Base-by-base conservation (phyloP, 1,140 invertebrate species). In the Drosophila ohnishii region DNA sequence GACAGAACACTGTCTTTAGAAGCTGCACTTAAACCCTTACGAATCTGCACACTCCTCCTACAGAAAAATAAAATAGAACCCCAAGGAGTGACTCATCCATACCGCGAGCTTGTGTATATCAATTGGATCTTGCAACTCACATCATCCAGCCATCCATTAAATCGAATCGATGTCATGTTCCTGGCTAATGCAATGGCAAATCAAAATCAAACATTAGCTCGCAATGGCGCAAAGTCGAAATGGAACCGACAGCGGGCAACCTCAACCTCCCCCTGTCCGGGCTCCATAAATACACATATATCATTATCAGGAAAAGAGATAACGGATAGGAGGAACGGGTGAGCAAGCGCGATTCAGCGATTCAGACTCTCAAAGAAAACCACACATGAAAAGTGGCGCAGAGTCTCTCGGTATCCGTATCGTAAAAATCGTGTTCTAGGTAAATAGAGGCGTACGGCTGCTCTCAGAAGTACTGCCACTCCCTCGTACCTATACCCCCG, bases 231-330 rank as follows among this genome's bases (percentile, higher is more conserved):
- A 82, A 82, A 80, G 80, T 84, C 80, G 62, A 84, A 80, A 60
- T 66, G 67, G 56, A 19, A 59, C 42, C 56, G n/a, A 47, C n/a
- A 42, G 40, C 19, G 40, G 51, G 10, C 19, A 57, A 16, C 35
- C 19, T 32, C 19, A 64, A 25, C 35, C 19, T 37, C 35, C 64
- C 57, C 45, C 30, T 32, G 19, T 11, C n/a, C 19, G 14, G 11
- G 11, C 22, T 39, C 40, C 16, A 13, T 58, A 39, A 56, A 48
- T 45, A 58, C 37, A 53, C 13, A 16, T 19, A 19, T 78, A 58
- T 44, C 67, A 86, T 65, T 85, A 85, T 85, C 82, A 67, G 84
- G 81, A 75, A 66, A 81, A 80, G 30, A 75, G 73, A 75, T 75
- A 80, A 82, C 75, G 75, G 70, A 55, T 37, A 37, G 51, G 22